Conservation (phyloP, 1,140 invertebrate genomes). For the Nephila pilipes region DNA sequence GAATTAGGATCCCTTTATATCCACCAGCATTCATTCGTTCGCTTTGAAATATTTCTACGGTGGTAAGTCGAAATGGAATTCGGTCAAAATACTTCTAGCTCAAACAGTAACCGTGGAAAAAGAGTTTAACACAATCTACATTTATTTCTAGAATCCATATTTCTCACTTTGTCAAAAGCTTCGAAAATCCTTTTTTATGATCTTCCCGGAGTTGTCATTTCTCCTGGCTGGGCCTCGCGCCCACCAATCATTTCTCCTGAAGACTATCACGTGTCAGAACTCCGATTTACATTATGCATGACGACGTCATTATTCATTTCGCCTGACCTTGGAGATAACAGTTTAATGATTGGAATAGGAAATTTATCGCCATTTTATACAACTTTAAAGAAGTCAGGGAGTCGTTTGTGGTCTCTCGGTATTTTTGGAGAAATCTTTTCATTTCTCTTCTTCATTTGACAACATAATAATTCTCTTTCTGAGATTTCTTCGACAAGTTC, state of each 20-base stretch:
- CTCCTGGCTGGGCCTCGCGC: not conserved
- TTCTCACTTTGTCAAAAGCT: slow-evolving; percentile 60
- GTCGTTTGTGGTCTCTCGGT: not conserved
- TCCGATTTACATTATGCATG: slow-evolving; percentile 68
- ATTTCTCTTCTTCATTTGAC: slow-evolving; percentile 19
- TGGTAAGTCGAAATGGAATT: not conserved
- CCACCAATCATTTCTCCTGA: slow-evolving; percentile 50
- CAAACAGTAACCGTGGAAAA: slow-evolving; percentile 28
- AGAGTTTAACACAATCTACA: slow-evolving; percentile 44
- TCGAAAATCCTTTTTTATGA: not conserved
- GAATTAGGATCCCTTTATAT: not conserved
- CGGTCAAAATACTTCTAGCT: slow-evolving; percentile 12
- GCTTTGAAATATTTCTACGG: not conserved
- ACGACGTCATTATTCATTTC: slow-evolving; percentile 58
- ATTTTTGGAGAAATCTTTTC: not conserved
- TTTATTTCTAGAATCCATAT: slow-evolving; percentile 41
- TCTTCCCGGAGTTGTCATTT: slow-evolving; percentile 29
- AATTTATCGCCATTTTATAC: slow-evolving; percentile 70
- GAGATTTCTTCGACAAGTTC: not conserved
- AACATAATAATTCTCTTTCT: slow-evolving; percentile 22
- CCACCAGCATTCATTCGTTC: too few species aligned
- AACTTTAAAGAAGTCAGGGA: slow-evolving; percentile 57
- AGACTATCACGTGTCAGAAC: slow-evolving; percentile 65
- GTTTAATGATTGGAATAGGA: slow-evolving; percentile 55
- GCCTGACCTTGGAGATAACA: slow-evolving; percentile 49